These are phyloP conservation scores for Alethe castanea DNA, from an alignment of 2,113 vertebrate species.

Conservation along the genomic window DNA sequence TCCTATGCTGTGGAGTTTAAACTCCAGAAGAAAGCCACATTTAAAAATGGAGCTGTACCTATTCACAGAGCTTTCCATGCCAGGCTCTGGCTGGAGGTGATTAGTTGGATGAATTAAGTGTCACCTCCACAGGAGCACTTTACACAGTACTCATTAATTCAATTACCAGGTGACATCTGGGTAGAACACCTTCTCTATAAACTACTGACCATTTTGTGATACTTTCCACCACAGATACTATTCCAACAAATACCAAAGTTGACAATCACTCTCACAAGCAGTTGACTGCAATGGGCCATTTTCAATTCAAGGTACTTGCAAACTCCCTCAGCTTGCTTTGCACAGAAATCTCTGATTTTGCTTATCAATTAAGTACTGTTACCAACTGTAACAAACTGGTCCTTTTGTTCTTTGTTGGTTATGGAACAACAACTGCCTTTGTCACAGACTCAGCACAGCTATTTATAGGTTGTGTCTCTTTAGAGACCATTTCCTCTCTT, in stretches of 20 bases:
- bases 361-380: slow-evolving; percentile 52
- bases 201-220: not conserved
- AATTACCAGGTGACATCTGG: not conserved
- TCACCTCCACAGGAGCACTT: not conserved
- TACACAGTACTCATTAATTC: not conserved
- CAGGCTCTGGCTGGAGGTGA: not conserved
- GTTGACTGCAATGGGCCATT: not conserved
- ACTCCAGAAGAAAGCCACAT: not conserved
- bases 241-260: not conserved
- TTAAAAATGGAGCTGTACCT: not conserved
- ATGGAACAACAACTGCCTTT: slow-evolving; percentile 52
- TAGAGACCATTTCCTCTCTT: slow-evolving; percentile 24
- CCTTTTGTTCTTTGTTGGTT: slow-evolving; percentile 54
- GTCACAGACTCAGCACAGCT: slow-evolving; percentile 18
- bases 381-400: slow-evolving; percentile 34
- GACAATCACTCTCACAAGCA: not conserved
- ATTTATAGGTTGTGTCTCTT: slow-evolving; percentile 56
- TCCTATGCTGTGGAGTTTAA: not conserved
- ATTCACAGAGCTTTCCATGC: not conserved
- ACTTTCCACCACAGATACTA: not conserved
- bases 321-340: not conserved
- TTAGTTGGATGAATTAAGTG: not conserved
- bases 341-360: slow-evolving; percentile 13
- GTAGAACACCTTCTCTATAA: not conserved
- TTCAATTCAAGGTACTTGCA: not conserved